phyloP scores from a whole-genome alignment of 2,113 vertebrate species.

The Dascyllus trimaculatus region DNA sequence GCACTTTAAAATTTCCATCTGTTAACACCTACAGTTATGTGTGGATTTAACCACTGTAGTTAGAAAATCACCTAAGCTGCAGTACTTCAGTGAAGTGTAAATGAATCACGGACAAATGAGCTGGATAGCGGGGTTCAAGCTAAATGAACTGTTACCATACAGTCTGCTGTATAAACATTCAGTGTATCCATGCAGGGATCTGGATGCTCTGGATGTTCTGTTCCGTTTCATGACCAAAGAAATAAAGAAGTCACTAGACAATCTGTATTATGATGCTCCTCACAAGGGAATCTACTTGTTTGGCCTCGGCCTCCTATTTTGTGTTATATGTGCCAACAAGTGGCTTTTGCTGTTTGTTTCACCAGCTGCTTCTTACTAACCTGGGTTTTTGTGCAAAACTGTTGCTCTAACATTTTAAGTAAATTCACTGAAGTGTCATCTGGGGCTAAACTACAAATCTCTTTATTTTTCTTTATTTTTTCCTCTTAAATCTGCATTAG shows the following conservation, averaged over 20 bases:
- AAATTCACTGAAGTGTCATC: no score
- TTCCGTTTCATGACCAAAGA: neutral
- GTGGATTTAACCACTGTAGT: constrained; percentile 35
- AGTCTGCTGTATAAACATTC: neutral
- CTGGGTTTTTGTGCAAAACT: no score
- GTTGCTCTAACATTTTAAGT: neutral
- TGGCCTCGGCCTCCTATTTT: neutral
- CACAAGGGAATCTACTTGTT: neutral
- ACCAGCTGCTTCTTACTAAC: neutral
- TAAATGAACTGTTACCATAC: constrained; percentile 8
- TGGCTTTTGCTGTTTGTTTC: neutral
- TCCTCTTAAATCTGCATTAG: no score
- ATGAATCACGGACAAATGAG: constrained; percentile 35
- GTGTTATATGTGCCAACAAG: neutral
- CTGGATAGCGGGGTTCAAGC: neutral
- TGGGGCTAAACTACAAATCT: no score
- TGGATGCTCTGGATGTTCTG: neutral
- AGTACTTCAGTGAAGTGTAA: constrained; percentile 31
- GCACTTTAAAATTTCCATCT: constrained; percentile 34
- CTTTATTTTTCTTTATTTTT: no score
- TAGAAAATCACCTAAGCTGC: constrained; percentile 31
- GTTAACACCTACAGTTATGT: constrained; percentile 46
- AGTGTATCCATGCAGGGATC: neutral
- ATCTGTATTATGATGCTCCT: neutral
- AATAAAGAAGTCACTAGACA: neutral